Evolutionary conservation across 2,113 vertebrate genomes (phyloP).

Genomic region (Craseonycteris thonglongyai): DNA sequence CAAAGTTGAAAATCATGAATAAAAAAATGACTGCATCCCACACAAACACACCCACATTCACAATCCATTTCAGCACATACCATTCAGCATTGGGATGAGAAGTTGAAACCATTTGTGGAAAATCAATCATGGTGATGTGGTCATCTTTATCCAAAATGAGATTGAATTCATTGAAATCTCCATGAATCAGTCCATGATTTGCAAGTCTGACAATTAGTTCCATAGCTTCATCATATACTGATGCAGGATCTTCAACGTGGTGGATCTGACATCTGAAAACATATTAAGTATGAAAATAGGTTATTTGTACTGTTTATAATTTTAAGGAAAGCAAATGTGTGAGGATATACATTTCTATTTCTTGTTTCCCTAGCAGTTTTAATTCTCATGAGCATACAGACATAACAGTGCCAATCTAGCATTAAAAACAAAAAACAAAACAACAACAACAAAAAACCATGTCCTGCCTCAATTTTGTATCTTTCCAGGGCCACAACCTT

Average conservation of each 20-base stretch:
- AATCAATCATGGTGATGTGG: conserved; percentile 95
- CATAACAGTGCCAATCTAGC: background rate
- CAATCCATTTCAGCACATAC: conserved; percentile 74
- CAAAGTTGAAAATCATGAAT: background rate
- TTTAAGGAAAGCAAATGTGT: background rate
- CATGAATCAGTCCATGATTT: conserved; percentile 95
- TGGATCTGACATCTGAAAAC: conserved; percentile 89
- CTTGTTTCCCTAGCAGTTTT: background rate
- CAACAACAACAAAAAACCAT: background rate
- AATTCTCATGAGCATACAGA: background rate
- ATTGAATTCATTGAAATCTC: conserved; percentile 99
- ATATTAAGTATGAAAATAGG: background rate
- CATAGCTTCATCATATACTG: conserved; percentile 94
- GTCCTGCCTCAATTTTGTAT: background rate
- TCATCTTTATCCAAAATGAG: conserved; percentile 93
- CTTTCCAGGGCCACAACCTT: background rate
- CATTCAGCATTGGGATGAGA: conserved; percentile 96
- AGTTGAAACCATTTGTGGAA: conserved; percentile 98
- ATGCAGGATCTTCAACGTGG: conserved; percentile 88
- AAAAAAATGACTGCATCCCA: background rate
- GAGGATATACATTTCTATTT: background rate
- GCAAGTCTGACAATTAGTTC: conserved; percentile 95
- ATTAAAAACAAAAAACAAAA: too few species aligned
- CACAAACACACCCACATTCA: background rate
- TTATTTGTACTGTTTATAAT: background rate